Conservation (phyloP, 2,888 invertebrate species). For the Candidula unifasciata region DNA sequence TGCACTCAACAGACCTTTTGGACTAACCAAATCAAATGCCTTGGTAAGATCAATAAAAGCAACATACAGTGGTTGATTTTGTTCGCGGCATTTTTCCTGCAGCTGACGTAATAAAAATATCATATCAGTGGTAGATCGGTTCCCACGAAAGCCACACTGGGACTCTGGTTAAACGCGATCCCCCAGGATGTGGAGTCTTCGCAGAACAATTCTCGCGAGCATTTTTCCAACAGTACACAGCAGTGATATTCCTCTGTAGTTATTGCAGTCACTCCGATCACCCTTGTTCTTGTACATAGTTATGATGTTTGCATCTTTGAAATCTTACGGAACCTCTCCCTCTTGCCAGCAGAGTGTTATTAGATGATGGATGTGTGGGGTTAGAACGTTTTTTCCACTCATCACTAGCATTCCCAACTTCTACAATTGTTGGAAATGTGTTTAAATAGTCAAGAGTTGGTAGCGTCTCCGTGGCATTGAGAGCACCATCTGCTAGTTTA, state of each 20-base stretch:
- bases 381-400: background rate
- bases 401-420: background rate
- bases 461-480: background rate
- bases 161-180: conserved; percentile 55
- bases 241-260: conserved; percentile 56
- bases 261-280: conserved; percentile 54
- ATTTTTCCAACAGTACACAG: conserved; percentile 43
- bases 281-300: conserved; percentile 59
- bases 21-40: too few species aligned
- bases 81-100: too few species aligned
- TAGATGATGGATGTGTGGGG: conserved; percentile 10
- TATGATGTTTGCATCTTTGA: conserved; percentile 53
- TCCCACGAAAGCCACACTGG: conserved; percentile 52
- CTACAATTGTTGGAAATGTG: background rate
- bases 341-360: conserved; percentile 37
- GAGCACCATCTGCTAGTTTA: background rate
- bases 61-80: too few species aligned
- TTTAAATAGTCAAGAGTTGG: background rate
- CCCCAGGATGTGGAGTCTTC: conserved; percentile 43
- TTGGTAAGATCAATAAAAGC: too few species aligned
- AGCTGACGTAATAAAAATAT: too few species aligned
- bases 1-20: too few species aligned
- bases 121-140: too few species aligned
- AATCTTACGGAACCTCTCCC: conserved; percentile 51
- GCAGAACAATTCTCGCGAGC: conserved; percentile 3